Conservation (phyloP, 1,140 invertebrate genomes). For the Drosophila nigromelanica region DNA sequence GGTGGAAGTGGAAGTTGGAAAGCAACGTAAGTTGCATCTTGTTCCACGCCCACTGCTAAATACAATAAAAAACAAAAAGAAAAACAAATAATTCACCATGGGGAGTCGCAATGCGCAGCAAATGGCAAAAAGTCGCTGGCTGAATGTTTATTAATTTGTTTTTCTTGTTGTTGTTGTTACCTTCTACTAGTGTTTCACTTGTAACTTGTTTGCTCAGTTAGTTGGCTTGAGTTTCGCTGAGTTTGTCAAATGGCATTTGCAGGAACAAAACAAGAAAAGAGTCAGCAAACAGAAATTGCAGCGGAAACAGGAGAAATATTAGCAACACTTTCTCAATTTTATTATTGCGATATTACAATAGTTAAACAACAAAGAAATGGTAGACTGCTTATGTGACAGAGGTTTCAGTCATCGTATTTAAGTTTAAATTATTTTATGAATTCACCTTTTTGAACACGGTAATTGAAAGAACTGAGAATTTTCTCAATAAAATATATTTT, state of each 20-base stretch:
- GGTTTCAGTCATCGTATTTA: not conserved
- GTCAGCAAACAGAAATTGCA: slow-evolving; percentile 28
- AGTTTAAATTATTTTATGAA: too few species aligned
- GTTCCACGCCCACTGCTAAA: slow-evolving; percentile 32
- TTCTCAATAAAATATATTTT: too few species aligned
- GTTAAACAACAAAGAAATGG: slow-evolving; percentile 10
- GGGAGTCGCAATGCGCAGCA: slow-evolving; percentile 32
- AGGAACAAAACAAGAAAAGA: slow-evolving; percentile 8
- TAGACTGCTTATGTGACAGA: not conserved
- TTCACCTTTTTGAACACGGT: too few species aligned
- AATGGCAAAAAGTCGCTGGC: slow-evolving; percentile 64
- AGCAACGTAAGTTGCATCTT: slow-evolving; percentile 5
- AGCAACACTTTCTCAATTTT: slow-evolving; percentile 31
- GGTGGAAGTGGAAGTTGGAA: not conserved
- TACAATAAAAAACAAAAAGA: slow-evolving; percentile 23
- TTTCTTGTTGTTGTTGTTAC: slow-evolving; percentile 34
- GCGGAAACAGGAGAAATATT: slow-evolving; percentile 54
- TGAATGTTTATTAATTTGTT: slow-evolving; percentile 67
- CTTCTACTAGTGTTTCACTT: slow-evolving; percentile 37
- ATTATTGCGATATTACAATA: slow-evolving; percentile 5
- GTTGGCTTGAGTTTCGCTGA: slow-evolving; percentile 56
- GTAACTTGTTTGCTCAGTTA: slow-evolving; percentile 61
- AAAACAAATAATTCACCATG: slow-evolving; percentile 26
- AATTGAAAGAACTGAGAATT: too few species aligned
- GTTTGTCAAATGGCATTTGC: slow-evolving; percentile 46